Conservation (phyloP, 2,888 invertebrate genomes). For the Willowsia nigromaculata region DNA sequence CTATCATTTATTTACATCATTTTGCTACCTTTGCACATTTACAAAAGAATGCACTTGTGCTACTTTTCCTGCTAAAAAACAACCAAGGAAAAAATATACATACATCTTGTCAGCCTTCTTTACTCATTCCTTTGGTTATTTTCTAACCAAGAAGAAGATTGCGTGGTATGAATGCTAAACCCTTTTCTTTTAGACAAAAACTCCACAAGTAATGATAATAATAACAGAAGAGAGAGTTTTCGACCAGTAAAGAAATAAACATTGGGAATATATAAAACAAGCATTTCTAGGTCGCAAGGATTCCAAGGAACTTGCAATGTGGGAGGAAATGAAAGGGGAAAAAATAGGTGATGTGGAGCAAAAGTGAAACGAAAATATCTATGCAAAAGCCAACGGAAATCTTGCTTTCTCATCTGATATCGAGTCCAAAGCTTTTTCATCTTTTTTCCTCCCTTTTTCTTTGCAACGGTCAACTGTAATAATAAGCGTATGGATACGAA, state of each 20-base stretch:
- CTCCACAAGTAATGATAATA: conserved; percentile 7
- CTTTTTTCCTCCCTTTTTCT: conserved; percentile 2
- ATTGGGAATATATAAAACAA: neutral
- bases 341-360: neutral
- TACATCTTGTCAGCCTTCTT: neutral
- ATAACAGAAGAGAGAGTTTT: neutral
- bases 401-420: neutral
- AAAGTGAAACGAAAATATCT: neutral
- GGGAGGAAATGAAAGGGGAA: neutral
- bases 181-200: neutral
- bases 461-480: conserved; percentile 31
- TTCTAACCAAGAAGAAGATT: neutral
- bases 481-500: conserved; percentile 44
- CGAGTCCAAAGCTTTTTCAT: neutral
- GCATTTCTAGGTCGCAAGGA: neutral
- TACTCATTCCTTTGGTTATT: neutral
- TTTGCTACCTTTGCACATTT: conserved; percentile 40
- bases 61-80: conserved; percentile 19
- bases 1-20: conserved; percentile 45
- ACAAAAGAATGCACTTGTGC: conserved; percentile 49
- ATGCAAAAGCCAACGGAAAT: neutral
- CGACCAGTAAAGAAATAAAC: neutral
- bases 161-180: neutral
- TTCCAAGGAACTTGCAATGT: neutral
- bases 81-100: neutral